These are phyloP conservation scores for Maconellicoccus hirsutus DNA, from an alignment of 1,140 invertebrate species.

Conservation along the genomic window DNA sequence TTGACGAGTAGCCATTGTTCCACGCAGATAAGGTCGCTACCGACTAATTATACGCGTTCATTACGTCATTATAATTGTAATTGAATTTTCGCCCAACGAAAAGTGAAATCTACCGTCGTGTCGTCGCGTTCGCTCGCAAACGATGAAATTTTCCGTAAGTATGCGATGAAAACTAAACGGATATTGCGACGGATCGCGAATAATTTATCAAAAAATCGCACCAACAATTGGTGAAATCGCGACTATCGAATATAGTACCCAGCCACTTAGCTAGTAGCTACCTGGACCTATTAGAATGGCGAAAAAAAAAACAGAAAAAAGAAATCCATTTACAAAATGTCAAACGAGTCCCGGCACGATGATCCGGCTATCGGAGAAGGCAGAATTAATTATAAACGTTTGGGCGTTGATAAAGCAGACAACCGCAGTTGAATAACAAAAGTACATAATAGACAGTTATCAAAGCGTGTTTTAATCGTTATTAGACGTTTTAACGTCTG, in stretches of 20 bases:
- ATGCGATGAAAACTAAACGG: too few relatives aligned
- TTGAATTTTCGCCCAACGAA: neutral
- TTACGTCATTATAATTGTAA: neutral
- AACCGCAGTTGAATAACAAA: neutral
- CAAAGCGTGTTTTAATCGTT: neutral
- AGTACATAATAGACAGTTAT: neutral
- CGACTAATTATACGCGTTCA: neutral
- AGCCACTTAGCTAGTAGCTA: too few relatives aligned
- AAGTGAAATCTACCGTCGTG: neutral
- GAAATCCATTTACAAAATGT: neutral
- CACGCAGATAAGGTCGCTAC: neutral
- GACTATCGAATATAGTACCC: too few relatives aligned
- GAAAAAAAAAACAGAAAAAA: too few relatives aligned
- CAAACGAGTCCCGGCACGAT: neutral
- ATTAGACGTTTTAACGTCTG: neutral
- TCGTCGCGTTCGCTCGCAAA: too few relatives aligned
- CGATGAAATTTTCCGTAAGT: too few relatives aligned
- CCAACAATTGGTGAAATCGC: too few relatives aligned
- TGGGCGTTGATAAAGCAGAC: slow-evolving; percentile 7
- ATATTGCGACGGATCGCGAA: too few relatives aligned
- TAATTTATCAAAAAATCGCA: too few relatives aligned
- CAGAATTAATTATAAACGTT: slow-evolving; percentile 1
- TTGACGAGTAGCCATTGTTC: neutral
- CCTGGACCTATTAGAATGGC: too few relatives aligned
- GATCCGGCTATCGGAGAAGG: neutral